These are phyloP conservation scores for Embiotoca jacksoni DNA, from an alignment of 2,113 vertebrate species.

Conservation along the genomic window DNA sequence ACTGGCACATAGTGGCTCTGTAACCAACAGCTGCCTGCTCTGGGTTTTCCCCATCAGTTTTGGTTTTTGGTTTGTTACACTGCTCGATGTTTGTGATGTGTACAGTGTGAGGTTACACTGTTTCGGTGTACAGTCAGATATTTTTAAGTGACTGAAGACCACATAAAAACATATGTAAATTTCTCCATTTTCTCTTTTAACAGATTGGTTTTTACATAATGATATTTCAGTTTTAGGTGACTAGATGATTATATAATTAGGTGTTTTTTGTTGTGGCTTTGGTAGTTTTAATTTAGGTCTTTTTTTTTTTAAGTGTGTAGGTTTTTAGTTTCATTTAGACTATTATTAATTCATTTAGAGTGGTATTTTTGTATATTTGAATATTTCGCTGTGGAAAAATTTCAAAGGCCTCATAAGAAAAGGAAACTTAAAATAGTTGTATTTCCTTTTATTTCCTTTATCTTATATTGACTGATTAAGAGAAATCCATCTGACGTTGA, in stretches of 20 bases:
- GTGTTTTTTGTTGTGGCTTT: no score
- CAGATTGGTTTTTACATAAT: no score
- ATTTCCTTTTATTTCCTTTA: no score
- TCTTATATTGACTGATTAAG: no score
- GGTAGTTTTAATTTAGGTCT: not conserved
- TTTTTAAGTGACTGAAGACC: not conserved
- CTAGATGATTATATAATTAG: no score
- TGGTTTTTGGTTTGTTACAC: not conserved
- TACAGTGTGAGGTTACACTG: not conserved
- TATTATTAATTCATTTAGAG: not conserved
- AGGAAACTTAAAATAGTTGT: no score
- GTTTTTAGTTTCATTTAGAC: conserved; percentile 43
- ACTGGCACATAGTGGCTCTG: conserved; percentile 32
- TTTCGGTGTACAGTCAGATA: not conserved
- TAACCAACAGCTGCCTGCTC: conserved; percentile 28
- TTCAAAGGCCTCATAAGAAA: no score
- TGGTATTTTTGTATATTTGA: no score
- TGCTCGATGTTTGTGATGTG: conserved; percentile 2
- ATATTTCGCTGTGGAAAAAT: no score
- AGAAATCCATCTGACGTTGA: no score
- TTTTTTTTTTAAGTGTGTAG: not conserved
- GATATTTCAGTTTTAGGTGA: no score
- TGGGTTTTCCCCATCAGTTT: conserved; percentile 27
- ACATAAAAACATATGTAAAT: not conserved
- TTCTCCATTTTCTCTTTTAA: no score